Conservation (phyloP, 2,113 vertebrate species). For the Hippocampus mohnikei region DNA sequence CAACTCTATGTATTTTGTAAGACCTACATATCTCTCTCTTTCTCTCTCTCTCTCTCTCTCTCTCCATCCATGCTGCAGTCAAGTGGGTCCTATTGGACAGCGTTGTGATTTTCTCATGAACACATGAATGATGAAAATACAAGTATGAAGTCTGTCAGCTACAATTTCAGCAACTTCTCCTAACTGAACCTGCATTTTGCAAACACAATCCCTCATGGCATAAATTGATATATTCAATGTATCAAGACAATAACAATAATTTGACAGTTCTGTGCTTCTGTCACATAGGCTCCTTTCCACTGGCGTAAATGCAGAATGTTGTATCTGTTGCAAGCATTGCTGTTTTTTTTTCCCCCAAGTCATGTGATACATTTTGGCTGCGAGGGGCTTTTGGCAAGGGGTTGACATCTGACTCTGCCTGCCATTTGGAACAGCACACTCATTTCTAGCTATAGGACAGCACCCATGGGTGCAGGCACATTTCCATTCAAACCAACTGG, state of each 20-base stretch:
- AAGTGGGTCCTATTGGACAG: background rate
- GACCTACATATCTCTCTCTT: too few relatives aligned
- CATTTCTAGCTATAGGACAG: slow-evolving; percentile 64
- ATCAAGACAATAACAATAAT: background rate
- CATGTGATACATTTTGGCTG: slow-evolving; percentile 56
- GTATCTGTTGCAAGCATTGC: slow-evolving; percentile 37
- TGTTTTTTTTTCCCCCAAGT: too few relatives aligned
- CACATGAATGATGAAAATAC: background rate
- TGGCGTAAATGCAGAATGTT: slow-evolving; percentile 38
- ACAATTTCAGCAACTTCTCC: too few relatives aligned
- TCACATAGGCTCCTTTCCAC: slow-evolving; percentile 38
- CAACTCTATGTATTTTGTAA: too few relatives aligned
- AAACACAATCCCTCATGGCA: background rate
- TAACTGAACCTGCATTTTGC: background rate
- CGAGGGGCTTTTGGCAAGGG: slow-evolving; percentile 44
- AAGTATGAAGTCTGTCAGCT: background rate
- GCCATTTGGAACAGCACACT: slow-evolving; percentile 60
- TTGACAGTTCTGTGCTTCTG: slow-evolving; percentile 17
- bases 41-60: background rate
- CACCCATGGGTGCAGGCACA: slow-evolving; percentile 63
- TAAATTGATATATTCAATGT: background rate
- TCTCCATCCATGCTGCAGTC: background rate
- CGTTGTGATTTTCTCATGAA: background rate
- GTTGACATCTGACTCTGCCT: slow-evolving; percentile 53
- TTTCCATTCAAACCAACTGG: slow-evolving; percentile 57